These are phyloP conservation scores for Orthosia gothica DNA, from an alignment of 2,888 invertebrate genomes.

Conservation along the genomic window DNA sequence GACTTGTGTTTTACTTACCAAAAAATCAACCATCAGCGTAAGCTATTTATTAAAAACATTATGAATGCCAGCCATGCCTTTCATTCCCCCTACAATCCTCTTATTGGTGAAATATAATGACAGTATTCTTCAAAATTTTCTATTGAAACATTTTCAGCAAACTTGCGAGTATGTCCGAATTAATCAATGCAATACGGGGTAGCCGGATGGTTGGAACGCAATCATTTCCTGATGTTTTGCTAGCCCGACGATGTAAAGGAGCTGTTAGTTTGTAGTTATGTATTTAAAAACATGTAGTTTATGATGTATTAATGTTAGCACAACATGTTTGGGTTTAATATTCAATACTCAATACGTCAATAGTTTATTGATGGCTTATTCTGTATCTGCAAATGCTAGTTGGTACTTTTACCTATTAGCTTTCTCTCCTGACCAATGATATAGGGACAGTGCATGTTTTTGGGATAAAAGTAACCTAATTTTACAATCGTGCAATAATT, in stretches of 20 bases:
- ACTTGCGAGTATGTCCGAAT: slow-evolving; percentile 6
- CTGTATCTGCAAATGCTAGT: too few species aligned
- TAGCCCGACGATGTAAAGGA: slow-evolving; percentile 48
- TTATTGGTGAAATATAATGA: slow-evolving; percentile 14
- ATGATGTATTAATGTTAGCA: slow-evolving; percentile 2
- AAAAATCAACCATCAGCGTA: not conserved
- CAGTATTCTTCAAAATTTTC: slow-evolving; percentile 10
- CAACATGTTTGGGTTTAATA: not conserved
- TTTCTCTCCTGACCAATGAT: too few species aligned
- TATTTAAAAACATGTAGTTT: not conserved
- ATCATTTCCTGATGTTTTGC: slow-evolving; percentile 51
- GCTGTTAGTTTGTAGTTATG: slow-evolving; percentile 31
- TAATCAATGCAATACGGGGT: slow-evolving; percentile 33
- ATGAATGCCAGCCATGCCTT: slow-evolving; percentile 1
- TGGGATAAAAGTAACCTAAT: too few species aligned
- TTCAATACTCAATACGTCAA: not conserved
- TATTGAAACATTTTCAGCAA: slow-evolving; percentile 14
- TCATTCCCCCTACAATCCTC: slow-evolving; percentile 7
- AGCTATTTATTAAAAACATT: slow-evolving; percentile 15
- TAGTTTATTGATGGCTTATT: not conserved
- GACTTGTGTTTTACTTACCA: too few species aligned
- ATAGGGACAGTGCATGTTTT: too few species aligned
- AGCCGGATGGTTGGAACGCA: slow-evolving; percentile 24
- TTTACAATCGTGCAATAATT: too few species aligned
- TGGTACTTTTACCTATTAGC: too few species aligned